Conservation (phyloP, 2,113 vertebrate genomes). For the Grammomys surdaster region DNA sequence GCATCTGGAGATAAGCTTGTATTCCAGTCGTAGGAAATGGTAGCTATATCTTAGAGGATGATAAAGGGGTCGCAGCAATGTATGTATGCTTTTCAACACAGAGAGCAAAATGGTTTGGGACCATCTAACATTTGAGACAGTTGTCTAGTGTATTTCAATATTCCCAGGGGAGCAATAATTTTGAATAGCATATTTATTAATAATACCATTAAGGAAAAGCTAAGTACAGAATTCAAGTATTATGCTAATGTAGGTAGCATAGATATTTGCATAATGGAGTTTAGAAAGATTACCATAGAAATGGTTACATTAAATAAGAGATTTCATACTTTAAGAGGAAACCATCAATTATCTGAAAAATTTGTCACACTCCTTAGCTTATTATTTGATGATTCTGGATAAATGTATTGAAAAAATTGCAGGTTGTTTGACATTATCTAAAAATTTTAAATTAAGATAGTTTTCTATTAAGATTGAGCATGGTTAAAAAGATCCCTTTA, state of each 20-base stretch:
- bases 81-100: background rate
- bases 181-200: background rate
- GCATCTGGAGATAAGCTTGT: background rate
- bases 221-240: slow-evolving; percentile 37
- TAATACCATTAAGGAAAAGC: background rate
- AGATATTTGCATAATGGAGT: background rate
- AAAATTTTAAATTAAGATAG: slow-evolving; percentile 29
- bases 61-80: background rate
- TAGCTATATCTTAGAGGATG: background rate
- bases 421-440: slow-evolving; percentile 19
- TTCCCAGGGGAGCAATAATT: background rate
- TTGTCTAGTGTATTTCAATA: background rate
- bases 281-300: slow-evolving; percentile 29
- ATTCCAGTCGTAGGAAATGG: background rate
- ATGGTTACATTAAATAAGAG: slow-evolving; percentile 13
- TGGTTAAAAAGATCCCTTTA: background rate
- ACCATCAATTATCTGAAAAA: slow-evolving; percentile 24
- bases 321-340: slow-evolving; percentile 40
- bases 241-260: background rate
- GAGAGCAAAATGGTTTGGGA: background rate
- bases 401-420: background rate
- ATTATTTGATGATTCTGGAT: slow-evolving; percentile 40
- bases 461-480: slow-evolving; percentile 26
- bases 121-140: background rate
- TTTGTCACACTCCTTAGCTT: background rate